Percentiles rank a stretch among this genome's conserved stretches.
phyloP scores from a whole-genome alignment of 2,888 invertebrate genomes.

The Mesochorus sp. region DNA sequence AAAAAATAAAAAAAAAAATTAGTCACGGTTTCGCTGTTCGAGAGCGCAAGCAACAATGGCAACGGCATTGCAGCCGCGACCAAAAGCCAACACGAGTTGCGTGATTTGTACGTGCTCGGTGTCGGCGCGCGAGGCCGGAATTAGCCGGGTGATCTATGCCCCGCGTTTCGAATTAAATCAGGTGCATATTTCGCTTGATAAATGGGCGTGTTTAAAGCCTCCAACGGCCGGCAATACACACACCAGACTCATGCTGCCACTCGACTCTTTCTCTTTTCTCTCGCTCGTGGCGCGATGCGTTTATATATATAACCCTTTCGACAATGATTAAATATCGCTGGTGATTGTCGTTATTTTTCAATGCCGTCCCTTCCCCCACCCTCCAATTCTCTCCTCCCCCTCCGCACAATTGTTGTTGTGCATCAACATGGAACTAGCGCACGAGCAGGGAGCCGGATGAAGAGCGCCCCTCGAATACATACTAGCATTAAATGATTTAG shows the following conservation, averaged over 20 bases:
- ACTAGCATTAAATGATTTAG: conserved; percentile 50
- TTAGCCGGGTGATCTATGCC: conserved; percentile 71
- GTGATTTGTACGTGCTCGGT: conserved; percentile 63
- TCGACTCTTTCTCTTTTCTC: background rate
- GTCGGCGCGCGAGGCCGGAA: conserved; percentile 60
- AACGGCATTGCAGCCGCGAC: conserved; percentile 34
- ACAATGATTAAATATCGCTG: conserved; percentile 59
- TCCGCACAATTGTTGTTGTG: conserved; percentile 54
- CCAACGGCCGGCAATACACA: conserved; percentile 52
- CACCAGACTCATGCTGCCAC: conserved; percentile 16
- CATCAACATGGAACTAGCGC: conserved; percentile 23
- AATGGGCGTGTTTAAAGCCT: conserved; percentile 66
- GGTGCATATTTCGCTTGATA: conserved; percentile 70
- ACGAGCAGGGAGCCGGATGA: background rate
- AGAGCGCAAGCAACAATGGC: conserved; percentile 58
- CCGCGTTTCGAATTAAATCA: conserved; percentile 73
- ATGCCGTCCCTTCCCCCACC: too few relatives aligned
- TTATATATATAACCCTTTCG: conserved; percentile 21
- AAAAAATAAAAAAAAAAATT: conserved; percentile 12
- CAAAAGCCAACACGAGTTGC: conserved; percentile 43
- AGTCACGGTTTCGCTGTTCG: conserved; percentile 44
- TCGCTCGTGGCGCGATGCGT: background rate
- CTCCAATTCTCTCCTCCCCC: too few relatives aligned
- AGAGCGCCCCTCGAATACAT: conserved; percentile 29
- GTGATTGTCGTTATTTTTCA: conserved; percentile 59